Base-by-base conservation (phyloP, 2,888 invertebrate species). In the Nymphalis polychloros region DNA sequence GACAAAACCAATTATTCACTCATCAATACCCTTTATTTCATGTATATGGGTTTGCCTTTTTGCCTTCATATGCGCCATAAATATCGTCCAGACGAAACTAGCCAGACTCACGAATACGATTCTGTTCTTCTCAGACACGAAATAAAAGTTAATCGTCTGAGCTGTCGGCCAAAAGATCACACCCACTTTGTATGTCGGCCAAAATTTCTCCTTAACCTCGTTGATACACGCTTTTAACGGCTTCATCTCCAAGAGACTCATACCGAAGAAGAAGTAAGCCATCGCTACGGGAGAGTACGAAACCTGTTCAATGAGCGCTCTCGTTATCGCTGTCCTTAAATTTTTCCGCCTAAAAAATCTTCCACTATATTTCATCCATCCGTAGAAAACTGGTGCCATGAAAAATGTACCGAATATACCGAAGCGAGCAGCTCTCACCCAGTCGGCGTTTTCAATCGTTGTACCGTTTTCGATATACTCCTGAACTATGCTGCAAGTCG, bases 61-160 rank as follows among this genome's bases (percentile, higher is more conserved):
- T 0, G 82, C 82, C 64, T 96, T 96, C 95, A 96, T 95, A 75
- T 96, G 96, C 0, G 96, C 96, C 72, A 97, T 89, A 80, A 95
- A 96, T 19, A 95, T 94, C 0, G 96, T 96, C 96, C 96, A 97
- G 46, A 96, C 84, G 67, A 96, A 93, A 81, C 96, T 96, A 68
- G 95, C 95, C 0, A 93, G 85, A 74, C 96, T 95, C 0, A 96
- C 95, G 74, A 96, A 96, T 0, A 95, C 93, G 1, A 96, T 95
- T 57, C 96, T 93, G 80, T 96, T 96, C 75, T 93, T 94, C 78
- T 96, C 96, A 0, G 95, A 94, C 16, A 97, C 88, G 50, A 95
- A 89, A 27, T 94, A 93, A 77, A 96, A 96, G 81, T 97, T 97
- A 0, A 96, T 80, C 0, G 96, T 96, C 80, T 96, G 96, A 2